Percentiles rank a stretch among this genome's conserved stretches.
These are phyloP conservation scores for Mechanitis messenoides DNA, from an alignment of 2,888 invertebrate species.

Conservation along the genomic window DNA sequence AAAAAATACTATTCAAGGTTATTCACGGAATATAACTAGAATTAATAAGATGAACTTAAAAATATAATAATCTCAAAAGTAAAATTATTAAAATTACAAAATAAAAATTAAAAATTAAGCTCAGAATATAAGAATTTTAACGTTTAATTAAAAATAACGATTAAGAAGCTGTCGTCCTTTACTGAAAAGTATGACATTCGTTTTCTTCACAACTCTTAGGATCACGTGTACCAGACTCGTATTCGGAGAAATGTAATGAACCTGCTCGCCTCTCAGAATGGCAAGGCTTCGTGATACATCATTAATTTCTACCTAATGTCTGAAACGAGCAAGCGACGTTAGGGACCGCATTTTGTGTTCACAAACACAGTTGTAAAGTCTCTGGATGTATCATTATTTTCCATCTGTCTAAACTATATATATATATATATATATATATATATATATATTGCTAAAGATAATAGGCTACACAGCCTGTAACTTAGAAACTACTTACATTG, in stretches of 20 bases:
- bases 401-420: background rate
- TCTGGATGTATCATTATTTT: constrained; percentile 30
- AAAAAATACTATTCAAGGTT: too few species aligned
- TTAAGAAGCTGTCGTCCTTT: background rate
- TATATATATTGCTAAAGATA: background rate
- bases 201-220: constrained; percentile 10
- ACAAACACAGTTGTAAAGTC: constrained; percentile 38
- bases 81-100: too few species aligned
- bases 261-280: constrained; percentile 54
- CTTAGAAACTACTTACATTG: too few species aligned
- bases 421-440: constrained; percentile 2
- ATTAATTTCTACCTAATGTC: constrained; percentile 68
- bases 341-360: constrained; percentile 55
- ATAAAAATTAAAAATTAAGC: too few species aligned
- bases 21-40: too few species aligned
- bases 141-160: background rate
- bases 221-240: constrained; percentile 15
- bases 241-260: constrained; percentile 44
- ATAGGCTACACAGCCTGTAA: too few species aligned
- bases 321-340: constrained; percentile 49
- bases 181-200: constrained; percentile 4
- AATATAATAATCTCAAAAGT: too few species aligned
- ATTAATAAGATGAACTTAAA: too few species aligned
- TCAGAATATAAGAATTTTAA: too few species aligned
- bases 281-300: constrained; percentile 54